A percentile compares a stretch with the other conserved stretches of the same genome.
These are phyloP conservation scores for Xyrichtys novacula DNA, from an alignment of 2,797 vertebrate genomes.

Conservation along the genomic window DNA sequence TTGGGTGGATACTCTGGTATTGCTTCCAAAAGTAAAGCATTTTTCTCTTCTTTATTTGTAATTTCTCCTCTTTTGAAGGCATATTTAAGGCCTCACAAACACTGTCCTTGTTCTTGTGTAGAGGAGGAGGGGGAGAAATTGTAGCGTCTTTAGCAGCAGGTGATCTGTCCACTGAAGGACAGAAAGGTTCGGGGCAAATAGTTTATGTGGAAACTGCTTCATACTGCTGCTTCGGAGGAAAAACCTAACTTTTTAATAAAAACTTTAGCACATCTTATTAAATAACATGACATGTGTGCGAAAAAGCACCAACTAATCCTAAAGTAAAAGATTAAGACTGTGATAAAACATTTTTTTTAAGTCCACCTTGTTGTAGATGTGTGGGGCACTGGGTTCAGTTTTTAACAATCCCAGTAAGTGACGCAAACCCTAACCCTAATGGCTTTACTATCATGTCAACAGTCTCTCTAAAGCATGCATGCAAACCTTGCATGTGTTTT, in stretches of 20 bases:
- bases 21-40: background rate
- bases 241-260: background rate
- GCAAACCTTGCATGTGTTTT: background rate
- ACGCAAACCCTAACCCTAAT: too few species aligned
- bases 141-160: conserved; percentile 28
- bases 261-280: background rate
- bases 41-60: conserved; percentile 23
- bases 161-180: conserved; percentile 44
- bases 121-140: conserved; percentile 35
- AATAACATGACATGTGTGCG: background rate
- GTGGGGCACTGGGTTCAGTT: background rate
- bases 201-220: conserved; percentile 32
- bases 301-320: background rate
- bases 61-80: conserved; percentile 13
- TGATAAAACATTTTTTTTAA: too few species aligned
- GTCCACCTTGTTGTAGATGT: background rate
- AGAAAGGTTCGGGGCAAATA: conserved; percentile 28
- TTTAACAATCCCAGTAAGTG: background rate
- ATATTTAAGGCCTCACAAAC: conserved; percentile 9
- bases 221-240: conserved; percentile 6
- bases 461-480: background rate
- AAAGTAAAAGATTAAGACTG: too few species aligned
- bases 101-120: conserved; percentile 20
- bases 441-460: conserved; percentile 4
- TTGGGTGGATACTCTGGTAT: background rate